Conservation (phyloP, 1,140 invertebrate genomes). For the Drosophila rhopaloa region DNA sequence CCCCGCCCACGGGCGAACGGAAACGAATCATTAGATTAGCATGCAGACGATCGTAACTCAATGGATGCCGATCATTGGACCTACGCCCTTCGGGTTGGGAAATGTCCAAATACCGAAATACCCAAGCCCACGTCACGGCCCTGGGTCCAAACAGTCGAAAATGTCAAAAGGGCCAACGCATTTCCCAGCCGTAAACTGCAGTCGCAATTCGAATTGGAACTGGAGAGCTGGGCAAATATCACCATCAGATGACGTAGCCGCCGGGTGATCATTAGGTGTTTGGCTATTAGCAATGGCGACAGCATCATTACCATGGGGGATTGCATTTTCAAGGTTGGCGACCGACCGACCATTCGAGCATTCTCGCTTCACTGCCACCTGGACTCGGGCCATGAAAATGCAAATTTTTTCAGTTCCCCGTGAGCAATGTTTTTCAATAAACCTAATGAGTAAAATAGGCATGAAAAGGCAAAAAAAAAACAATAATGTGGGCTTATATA, state of each 20-base stretch:
- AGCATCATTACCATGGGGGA: constrained; percentile 43
- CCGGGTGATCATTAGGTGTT: constrained; percentile 61
- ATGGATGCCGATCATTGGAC: constrained; percentile 15
- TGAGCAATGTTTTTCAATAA: constrained; percentile 69
- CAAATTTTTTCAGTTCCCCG: constrained; percentile 61
- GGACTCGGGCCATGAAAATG: constrained; percentile 71
- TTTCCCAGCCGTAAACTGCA: constrained; percentile 43
- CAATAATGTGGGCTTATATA: neutral
- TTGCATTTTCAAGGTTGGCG: constrained; percentile 69
- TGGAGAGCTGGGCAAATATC: constrained; percentile 20
- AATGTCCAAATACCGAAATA: constrained; percentile 20
- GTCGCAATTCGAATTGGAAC: constrained; percentile 10
- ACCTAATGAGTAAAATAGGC: constrained; percentile 64
- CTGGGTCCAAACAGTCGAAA: constrained; percentile 4
- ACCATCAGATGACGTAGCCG: constrained; percentile 8
- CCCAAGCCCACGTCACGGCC: constrained; percentile 32
- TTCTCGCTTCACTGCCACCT: constrained; percentile 31
- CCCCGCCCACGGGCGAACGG: constrained; percentile 33
- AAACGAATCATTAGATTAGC: constrained; percentile 49
- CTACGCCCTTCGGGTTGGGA: constrained; percentile 40
- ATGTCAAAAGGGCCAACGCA: constrained; percentile 34
- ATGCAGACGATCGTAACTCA: constrained; percentile 16
- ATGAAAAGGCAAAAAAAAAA: constrained; percentile 56
- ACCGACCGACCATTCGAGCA: constrained; percentile 1
- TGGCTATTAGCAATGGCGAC: constrained; percentile 43